Conservation (phyloP, 2,113 vertebrate species). For the Neotragus moschatus region DNA sequence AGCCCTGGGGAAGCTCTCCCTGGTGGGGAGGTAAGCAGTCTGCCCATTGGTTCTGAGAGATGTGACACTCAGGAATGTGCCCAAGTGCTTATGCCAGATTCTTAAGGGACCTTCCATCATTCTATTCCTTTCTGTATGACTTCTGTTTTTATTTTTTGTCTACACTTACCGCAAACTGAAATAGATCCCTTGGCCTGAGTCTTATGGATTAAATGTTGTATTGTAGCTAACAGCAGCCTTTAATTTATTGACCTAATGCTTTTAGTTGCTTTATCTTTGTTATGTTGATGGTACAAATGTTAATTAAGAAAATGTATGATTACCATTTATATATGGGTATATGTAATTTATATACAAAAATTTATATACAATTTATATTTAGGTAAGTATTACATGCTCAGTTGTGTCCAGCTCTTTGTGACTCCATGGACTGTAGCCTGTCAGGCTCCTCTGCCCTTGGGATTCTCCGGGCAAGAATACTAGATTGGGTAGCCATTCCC, state of each 20-base stretch:
- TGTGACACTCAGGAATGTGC: background rate
- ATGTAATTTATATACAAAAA: background rate
- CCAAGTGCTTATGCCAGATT: background rate
- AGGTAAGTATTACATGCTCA: background rate
- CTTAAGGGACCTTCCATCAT: background rate
- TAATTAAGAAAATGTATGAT: background rate
- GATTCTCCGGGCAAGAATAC: background rate
- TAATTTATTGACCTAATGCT: background rate
- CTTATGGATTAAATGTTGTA: background rate
- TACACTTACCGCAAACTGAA: background rate
- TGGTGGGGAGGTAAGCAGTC: fast-evolving
- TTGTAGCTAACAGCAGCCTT: background rate
- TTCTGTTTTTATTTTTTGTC: background rate
- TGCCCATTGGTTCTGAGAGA: background rate
- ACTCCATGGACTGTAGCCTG: background rate
- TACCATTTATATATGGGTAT: background rate
- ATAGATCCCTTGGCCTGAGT: background rate
- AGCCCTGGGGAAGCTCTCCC: background rate
- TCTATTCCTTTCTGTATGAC: background rate
- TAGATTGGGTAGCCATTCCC: background rate
- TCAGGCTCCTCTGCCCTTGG: background rate
- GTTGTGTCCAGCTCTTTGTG: background rate
- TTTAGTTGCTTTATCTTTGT: background rate
- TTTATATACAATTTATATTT: background rate
- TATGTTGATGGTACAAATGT: background rate